Evolutionary conservation across 2,888 invertebrate species (phyloP).

Genomic region (Acanthosepion lycidas): DNA sequence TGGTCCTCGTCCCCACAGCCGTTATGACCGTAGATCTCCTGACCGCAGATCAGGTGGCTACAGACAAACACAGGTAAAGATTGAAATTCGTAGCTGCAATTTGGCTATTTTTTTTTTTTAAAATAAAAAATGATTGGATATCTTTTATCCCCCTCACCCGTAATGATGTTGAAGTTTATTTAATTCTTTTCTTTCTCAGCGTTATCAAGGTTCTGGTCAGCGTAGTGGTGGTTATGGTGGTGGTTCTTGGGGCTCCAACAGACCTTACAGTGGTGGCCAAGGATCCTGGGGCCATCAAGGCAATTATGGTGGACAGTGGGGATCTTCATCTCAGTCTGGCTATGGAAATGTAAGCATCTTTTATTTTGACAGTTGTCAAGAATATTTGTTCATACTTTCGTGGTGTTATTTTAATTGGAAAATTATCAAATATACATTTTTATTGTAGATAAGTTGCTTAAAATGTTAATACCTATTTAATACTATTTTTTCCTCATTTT

Average conservation of each 20-base stretch:
- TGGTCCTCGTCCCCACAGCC: slow-evolving; percentile 38
- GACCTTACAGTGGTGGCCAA: background rate
- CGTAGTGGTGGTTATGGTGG: slow-evolving; percentile 47
- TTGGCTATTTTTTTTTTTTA: background rate
- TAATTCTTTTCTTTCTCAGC: background rate
- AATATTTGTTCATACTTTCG: no score
- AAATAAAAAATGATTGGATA: no score
- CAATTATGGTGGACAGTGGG: slow-evolving; percentile 47
- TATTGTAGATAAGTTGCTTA: background rate
- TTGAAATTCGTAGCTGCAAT: background rate
- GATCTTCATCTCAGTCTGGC: slow-evolving; percentile 43
- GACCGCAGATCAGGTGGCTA: slow-evolving; percentile 41
- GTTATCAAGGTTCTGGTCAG: slow-evolving; percentile 46
- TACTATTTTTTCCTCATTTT: background rate
- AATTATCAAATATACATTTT: background rate
- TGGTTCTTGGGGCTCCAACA: slow-evolving; percentile 44
- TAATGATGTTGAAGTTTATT: background rate
- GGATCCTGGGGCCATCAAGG: slow-evolving; percentile 44
- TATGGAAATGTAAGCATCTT: slow-evolving; percentile 44
- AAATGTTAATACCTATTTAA: background rate
- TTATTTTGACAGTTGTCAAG: background rate
- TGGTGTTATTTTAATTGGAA: no score
- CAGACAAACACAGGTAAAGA: slow-evolving; percentile 41
- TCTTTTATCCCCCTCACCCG: no score
- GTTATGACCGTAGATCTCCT: slow-evolving; percentile 44